These are phyloP conservation scores for Limonius californicus DNA, from an alignment of 1,140 invertebrate species.

Conservation along the genomic window DNA sequence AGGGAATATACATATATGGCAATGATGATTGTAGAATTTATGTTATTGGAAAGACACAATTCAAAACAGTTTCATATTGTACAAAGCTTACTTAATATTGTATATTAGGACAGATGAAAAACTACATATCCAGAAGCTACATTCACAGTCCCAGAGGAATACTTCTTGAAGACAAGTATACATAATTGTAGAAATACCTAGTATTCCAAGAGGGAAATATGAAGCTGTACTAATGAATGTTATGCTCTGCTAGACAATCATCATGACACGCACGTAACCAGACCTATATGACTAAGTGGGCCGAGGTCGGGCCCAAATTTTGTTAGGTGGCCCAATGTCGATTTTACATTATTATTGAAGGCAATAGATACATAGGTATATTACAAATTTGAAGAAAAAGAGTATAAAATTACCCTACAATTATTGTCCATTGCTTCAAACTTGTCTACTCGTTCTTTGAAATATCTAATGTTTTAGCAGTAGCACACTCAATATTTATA, in stretches of 20 bases:
- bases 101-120: constrained; percentile 32
- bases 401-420: too few species aligned
- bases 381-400: too few species aligned
- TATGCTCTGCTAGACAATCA: not conserved
- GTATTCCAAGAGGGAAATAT: constrained; percentile 31
- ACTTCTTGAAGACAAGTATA: constrained; percentile 29
- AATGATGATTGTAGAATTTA: constrained; percentile 42
- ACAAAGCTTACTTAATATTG: not conserved
- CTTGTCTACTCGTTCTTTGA: too few species aligned
- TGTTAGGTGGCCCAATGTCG: too few species aligned
- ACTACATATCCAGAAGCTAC: constrained; percentile 37
- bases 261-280: too few species aligned
- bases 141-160: constrained; percentile 42
- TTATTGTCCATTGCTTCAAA: too few species aligned
- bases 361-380: too few species aligned
- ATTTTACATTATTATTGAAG: too few species aligned
- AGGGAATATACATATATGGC: constrained; percentile 39
- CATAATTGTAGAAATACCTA: constrained; percentile 43
- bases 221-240: constrained; percentile 8
- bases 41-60: constrained; percentile 37
- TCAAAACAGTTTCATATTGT: constrained; percentile 12
- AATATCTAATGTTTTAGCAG: too few species aligned
- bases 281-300: too few species aligned
- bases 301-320: too few species aligned
- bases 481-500: too few species aligned